phyloP scores from a whole-genome alignment of 2,797 vertebrate genomes.

The Picus viridis region DNA sequence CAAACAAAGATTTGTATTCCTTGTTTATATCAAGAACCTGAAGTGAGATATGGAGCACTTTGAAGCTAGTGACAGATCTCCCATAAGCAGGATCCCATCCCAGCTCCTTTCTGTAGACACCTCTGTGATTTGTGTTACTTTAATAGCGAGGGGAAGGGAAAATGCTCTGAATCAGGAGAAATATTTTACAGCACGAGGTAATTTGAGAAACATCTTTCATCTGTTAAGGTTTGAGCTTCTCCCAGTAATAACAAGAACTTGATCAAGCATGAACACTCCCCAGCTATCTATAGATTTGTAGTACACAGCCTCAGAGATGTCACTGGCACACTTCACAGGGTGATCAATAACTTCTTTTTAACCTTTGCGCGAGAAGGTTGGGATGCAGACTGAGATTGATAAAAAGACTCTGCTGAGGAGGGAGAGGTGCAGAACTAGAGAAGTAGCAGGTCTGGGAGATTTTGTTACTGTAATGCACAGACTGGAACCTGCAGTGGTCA shows the following conservation, averaged over 20 bases:
- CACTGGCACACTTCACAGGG: slow-evolving; percentile 73
- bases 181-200: slow-evolving; percentile 55
- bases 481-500: not conserved
- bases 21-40: slow-evolving; percentile 41
- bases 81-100: slow-evolving; percentile 29
- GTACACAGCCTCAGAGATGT: slow-evolving; percentile 73
- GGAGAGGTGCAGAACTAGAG: slow-evolving; percentile 47
- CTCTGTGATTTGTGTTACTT: slow-evolving; percentile 40
- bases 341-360: slow-evolving; percentile 77
- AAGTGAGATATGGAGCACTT: slow-evolving; percentile 45
- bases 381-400: slow-evolving; percentile 68
- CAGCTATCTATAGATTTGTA: slow-evolving; percentile 76
- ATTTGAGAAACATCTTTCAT: slow-evolving; percentile 63
- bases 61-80: slow-evolving; percentile 39
- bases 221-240: slow-evolving; percentile 63
- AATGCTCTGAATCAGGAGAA: slow-evolving; percentile 58
- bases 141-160: slow-evolving; percentile 47
- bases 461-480: not conserved
- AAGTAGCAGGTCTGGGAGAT: not conserved
- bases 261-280: slow-evolving; percentile 74
- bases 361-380: slow-evolving; percentile 71
- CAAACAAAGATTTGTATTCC: not conserved
- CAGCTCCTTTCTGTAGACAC: not conserved
- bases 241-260: slow-evolving; percentile 70
- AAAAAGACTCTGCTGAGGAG: slow-evolving; percentile 56